Base-by-base conservation (phyloP, 1,140 invertebrate species). In the Polypedilum pembai region DNA sequence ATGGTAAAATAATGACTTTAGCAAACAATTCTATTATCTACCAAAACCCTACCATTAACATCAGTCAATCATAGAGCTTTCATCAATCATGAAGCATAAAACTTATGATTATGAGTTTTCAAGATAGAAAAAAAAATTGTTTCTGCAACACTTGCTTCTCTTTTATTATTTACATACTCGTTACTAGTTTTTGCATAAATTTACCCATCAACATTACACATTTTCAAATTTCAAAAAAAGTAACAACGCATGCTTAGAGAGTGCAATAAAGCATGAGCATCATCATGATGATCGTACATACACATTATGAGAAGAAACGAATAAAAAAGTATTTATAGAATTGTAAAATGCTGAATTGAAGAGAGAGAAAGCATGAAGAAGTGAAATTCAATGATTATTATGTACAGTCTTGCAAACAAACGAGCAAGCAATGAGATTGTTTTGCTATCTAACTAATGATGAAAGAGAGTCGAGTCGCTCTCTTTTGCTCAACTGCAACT, bases 351-450 rank as follows among this genome's bases (percentile, higher is more conserved):
- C 24, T 33, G 5, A 33, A 5, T 33, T 15, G 1, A 56, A 56
- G 45, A 56, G 45, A 56, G 45, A 56, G 45, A 56, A 56, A 56
- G 45, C 45, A 56, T 56, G n/a, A 56, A 56, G 45, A 56, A 56
- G 45, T 56, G 45, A 56, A 56, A 45, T 45, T 56, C 45, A 56
- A 56, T 56, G 45, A 56, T 56, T 56, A 56, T 56, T 56, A 4
- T 56, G 7, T n/a, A n/a, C 10, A n/a, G 12, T 56, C 12, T n/a
- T 56, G 0, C 10, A 45, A 45, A 10, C 10, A 41, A 10, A 41
- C 10, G 40, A 45, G 8, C 24, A 33, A 33, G 24, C 24, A 33
- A 33, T 33, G 24, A 33, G 24, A 3, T 33, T 33, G 24, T 33
- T 3, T 33, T 33, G 24, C 24, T 33, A 5, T 3, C 24, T 33